These are phyloP conservation scores for Mustela nigripes DNA, from an alignment of 2,113 vertebrate genomes.

Conservation along the genomic window DNA sequence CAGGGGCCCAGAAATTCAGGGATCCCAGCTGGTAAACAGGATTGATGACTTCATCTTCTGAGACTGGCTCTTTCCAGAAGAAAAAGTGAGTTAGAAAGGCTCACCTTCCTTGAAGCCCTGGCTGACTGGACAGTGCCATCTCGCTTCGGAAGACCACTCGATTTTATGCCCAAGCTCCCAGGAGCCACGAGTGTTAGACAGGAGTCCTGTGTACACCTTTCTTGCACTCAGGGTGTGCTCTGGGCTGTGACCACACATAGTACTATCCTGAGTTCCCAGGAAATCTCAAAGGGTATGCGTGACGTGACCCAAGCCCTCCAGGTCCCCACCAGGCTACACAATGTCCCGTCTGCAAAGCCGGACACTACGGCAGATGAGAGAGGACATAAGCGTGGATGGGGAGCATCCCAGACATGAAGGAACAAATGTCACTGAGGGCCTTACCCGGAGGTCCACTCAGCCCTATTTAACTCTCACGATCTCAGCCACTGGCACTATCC, in stretches of 20 bases:
- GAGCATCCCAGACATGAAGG: fast-evolving
- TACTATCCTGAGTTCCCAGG: background rate
- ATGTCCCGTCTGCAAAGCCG: fast-evolving
- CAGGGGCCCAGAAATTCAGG: background rate
- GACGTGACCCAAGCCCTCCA: background rate
- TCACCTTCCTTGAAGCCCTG: background rate
- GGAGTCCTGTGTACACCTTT: fast-evolving
- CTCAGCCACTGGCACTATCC: background rate
- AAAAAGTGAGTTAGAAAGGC: background rate
- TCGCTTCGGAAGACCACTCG: fast-evolving
- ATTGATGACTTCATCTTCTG: background rate
- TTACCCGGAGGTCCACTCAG: fast-evolving
- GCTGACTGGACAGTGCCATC: fast-evolving
- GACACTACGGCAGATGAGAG: fast-evolving
- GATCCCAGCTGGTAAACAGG: fast-evolving
- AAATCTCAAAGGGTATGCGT: no score
- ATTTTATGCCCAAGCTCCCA: background rate
- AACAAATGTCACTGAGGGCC: background rate
- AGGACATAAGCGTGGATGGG: background rate
- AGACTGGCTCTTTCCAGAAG: background rate
- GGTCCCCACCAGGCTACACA: fast-evolving
- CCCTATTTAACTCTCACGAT: fast-evolving
- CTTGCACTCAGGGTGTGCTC: no score
- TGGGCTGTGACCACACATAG: fast-evolving
- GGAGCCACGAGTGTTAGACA: fast-evolving